Evolutionary conservation across 2,113 vertebrate species (phyloP).

Genomic region (Gymnorhina tibicen): DNA sequence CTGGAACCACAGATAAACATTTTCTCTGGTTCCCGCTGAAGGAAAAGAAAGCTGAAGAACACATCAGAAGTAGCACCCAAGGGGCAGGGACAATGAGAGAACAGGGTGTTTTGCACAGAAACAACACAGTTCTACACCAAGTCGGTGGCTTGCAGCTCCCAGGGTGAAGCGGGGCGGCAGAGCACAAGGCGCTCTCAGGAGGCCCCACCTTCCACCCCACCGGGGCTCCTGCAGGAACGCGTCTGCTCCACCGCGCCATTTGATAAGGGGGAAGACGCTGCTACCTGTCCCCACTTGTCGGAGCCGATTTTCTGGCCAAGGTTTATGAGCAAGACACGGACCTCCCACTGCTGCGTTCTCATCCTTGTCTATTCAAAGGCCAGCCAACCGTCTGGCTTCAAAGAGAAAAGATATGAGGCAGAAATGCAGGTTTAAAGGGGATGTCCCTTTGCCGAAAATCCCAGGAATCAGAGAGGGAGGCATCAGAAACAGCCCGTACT

Average conservation of each 20-base stretch:
- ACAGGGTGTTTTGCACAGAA: background rate
- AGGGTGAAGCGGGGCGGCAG: background rate
- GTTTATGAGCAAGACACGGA: constrained; percentile 31
- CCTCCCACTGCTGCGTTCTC: constrained; percentile 50
- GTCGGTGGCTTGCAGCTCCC: accelerated
- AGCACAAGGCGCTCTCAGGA: background rate
- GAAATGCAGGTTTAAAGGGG: constrained; percentile 18
- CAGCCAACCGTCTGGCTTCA: constrained; percentile 34
- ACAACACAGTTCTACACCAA: background rate
- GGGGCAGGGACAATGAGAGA: background rate
- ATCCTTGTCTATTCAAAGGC: constrained; percentile 51
- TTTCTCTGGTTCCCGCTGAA: background rate
- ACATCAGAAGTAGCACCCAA: background rate
- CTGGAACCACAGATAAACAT: background rate
- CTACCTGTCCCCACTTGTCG: constrained; percentile 51
- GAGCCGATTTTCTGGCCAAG: constrained; percentile 40
- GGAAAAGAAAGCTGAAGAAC: background rate
- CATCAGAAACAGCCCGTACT: constrained; percentile 7
- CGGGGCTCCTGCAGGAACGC: background rate
- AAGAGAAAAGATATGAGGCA: constrained; percentile 50
- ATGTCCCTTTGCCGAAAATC: constrained; percentile 48
- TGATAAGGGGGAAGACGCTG: background rate
- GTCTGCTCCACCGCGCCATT: background rate
- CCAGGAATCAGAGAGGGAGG: background rate
- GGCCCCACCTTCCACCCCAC: constrained; percentile 7